Evolutionary conservation across 53 echinoderm and acorn worm genomes (phyloP).

Genomic region (Mesocentrotus franciscanus): DNA sequence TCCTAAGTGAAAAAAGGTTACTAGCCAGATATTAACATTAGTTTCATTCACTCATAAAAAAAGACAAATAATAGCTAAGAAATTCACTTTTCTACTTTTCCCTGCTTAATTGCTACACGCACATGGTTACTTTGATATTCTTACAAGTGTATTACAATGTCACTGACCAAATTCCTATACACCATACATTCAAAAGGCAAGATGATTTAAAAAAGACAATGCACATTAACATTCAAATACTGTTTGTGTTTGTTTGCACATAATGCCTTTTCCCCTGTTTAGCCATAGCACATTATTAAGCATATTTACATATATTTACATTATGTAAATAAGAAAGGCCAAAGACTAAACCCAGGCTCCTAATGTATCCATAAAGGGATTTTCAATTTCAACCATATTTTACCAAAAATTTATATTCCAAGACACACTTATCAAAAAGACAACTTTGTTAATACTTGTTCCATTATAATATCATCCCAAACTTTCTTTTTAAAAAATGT

Average conservation of each 20-base stretch:
- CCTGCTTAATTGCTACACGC: neutral
- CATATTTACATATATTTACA: constrained; percentile 3
- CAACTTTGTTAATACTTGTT: neutral
- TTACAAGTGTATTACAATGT: neutral
- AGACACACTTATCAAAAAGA: neutral
- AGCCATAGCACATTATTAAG: neutral
- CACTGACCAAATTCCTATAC: neutral
- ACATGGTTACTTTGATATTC: neutral
- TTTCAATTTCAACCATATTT: neutral
- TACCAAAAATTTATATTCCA: too few relatives aligned
- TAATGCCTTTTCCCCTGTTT: neutral
- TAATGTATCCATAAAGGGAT: neutral
- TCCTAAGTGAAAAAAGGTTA: neutral
- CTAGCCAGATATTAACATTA: neutral
- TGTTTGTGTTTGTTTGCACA: constrained; percentile 21
- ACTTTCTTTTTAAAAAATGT: neutral
- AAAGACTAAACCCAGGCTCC: neutral
- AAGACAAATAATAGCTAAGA: neutral
- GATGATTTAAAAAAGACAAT: neutral
- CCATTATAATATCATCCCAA: neutral
- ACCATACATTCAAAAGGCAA: neutral
- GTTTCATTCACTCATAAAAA: neutral
- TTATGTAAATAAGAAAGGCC: neutral
- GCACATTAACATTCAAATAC: neutral
- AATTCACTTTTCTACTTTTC: neutral